These are phyloP conservation scores for Cotesia typhae DNA, from an alignment of 1,140 invertebrate species.

Conservation along the genomic window DNA sequence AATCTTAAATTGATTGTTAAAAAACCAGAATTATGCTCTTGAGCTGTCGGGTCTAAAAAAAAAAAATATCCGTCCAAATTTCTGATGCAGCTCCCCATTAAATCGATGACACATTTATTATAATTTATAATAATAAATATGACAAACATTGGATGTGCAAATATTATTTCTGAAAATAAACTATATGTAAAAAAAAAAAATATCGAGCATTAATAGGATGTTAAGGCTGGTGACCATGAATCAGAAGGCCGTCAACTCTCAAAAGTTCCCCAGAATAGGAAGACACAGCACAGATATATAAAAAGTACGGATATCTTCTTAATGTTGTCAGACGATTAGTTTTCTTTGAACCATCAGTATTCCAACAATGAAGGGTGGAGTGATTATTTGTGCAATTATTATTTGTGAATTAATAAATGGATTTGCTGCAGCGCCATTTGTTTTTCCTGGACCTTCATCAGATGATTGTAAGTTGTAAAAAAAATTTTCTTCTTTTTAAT, in stretches of 20 bases:
- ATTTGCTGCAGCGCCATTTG: conserved; percentile 12
- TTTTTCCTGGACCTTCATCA: conserved; percentile 31
- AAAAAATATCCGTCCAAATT: no score
- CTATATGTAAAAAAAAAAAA: no score
- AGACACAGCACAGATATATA: not conserved
- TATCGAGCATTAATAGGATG: no score
- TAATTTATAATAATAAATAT: no score
- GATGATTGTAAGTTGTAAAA: conserved; percentile 23
- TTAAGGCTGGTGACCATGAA: conserved; percentile 46
- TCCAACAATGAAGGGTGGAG: conserved; percentile 1
- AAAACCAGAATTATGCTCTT: no score
- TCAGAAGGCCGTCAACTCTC: conserved; percentile 48
- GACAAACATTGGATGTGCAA: no score
- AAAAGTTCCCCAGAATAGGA: conserved; percentile 9
- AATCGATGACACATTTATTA: no score
- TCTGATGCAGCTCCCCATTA: no score
- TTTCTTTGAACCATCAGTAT: not conserved
- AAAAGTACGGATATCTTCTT: not conserved
- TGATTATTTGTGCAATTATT: not conserved
- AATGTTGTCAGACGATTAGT: conserved; percentile 4
- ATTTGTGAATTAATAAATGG: not conserved
- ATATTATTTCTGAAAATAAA: not conserved
- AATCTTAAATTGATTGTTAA: no score
- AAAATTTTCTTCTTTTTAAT: conserved; percentile 24
- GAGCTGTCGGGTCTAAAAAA: no score